Evolutionary conservation across 1,140 invertebrate genomes (phyloP), one percentile per base, ranked within the genome.

Genomic region (Steinernema feltiae): DNA sequence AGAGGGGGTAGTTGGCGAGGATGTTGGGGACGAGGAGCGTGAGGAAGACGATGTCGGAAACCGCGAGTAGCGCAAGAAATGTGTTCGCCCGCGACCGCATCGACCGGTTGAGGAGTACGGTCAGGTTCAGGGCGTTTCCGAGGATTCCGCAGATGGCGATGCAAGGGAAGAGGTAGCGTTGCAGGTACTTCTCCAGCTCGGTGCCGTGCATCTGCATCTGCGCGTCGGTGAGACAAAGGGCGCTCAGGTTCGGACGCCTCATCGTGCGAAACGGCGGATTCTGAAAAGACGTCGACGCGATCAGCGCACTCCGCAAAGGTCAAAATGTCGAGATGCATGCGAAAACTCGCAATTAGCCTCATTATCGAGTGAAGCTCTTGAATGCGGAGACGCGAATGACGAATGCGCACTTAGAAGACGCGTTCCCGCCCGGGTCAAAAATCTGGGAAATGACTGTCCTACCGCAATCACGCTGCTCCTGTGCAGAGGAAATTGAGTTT

Each of bases 1-100:
- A 86, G 17, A 82, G 30, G 15, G 69, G 70, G 48, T 82, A 84
- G 70, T 86, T 84, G 1, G 84, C 84, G 30, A 86, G 70, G 48
- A 85, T 76, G 71, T 86, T 84, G 18, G 83, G 83, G 15, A 84
- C 48, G 0, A 84, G 76, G 27, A 84, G 73, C 3, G 75, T 71
- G 18, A 84, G 77, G 71, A 84, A 84, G 32, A 77, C 71, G 27
- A 86, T 85, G 72, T 84, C 83, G 1, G 84, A 76, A 69, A 84
- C 75, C 21, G 83, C 83, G 0, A 84, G 71, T 30, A 81, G 73
- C n/a, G 83, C 78, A 1, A 84, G 73, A 31, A 84, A 86, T 17
- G 82, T 86, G 46, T 84, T 84, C 3, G 83, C 80, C 48, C 83
- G 83, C 27, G 77, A 83, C 35, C 83, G 75, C 83, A 84, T 84